These are phyloP conservation scores for Pteropus alecto DNA, from an alignment of 2,113 vertebrate species.

Conservation along the genomic window DNA sequence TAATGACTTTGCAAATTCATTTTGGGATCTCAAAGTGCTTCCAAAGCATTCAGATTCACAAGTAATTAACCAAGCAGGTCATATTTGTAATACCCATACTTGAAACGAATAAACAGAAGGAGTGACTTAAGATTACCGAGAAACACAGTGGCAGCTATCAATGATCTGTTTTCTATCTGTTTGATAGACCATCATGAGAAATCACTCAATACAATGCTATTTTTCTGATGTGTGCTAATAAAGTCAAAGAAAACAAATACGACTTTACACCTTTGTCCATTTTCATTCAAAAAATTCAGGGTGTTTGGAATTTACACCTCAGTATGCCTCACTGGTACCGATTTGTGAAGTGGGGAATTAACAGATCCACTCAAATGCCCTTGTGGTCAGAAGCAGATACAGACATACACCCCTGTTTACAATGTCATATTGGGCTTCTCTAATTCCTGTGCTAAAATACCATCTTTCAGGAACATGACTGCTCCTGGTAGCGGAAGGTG, in stretches of 20 bases:
- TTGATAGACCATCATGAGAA: conserved; percentile 50
- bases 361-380: not conserved
- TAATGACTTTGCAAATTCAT: conserved; percentile 39
- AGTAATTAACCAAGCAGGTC: not conserved
- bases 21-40: conserved; percentile 53
- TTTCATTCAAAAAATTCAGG: conserved; percentile 60
- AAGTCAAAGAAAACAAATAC: conserved; percentile 62
- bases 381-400: not conserved
- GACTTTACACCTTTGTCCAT: conserved; percentile 56
- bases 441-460: conserved; percentile 56
- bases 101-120: conserved; percentile 15
- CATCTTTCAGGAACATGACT: conserved; percentile 30
- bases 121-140: not conserved
- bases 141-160: conserved; percentile 52
- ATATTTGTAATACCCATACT: not conserved
- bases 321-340: not conserved
- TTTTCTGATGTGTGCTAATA: conserved; percentile 75
- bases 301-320: conserved; percentile 22
- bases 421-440: conserved; percentile 36
- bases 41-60: not conserved
- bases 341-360: not conserved
- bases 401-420: not conserved
- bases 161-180: conserved; percentile 55
- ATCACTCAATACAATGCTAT: conserved; percentile 53
- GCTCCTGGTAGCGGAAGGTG: conserved; percentile 67